Base-by-base conservation (phyloP, 2,797 vertebrate species). In the Diplodus puntazzo region DNA sequence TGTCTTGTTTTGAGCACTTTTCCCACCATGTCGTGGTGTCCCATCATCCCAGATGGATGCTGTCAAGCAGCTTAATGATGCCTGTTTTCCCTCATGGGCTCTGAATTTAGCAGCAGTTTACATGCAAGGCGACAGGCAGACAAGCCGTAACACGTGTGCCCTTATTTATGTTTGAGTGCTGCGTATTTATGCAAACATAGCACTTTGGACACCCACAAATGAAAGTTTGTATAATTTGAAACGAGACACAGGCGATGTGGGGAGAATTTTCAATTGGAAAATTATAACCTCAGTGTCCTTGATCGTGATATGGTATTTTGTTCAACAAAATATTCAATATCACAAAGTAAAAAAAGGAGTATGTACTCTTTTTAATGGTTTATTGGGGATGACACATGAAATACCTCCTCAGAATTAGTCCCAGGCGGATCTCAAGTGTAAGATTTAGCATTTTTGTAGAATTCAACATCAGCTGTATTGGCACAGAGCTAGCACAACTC, bases 41-140 rank as follows among this genome's bases (percentile, higher is more conserved):
- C 77, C 78, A 66, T 85, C 79, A 84, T 81, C 82, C 84, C 84
- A 88, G 83, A 84, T 77, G 84, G 89, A 86, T 74, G 72, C 73
- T 90, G 84, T 81, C 86, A 84, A 64, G 79, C 85, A 73, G 77
- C 83, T 58, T 90, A 84, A 90, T 90, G 77, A 82, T 74, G 83
- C 84, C 77, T 79, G 79, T 82, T 80, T 81, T 62, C 77, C 83
- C 81, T 73, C 54, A 72, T 69, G 79, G 81, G 52, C 55, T 62
- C 60, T 50, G 67, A 25, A 73, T 68, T 2, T 8, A 78, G 68
- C 64, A 79, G 81, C 69, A 73, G 73, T 84, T 87, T 79, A 54
- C 45, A 80, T 82, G 84, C 85, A 86, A 64, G 71, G 77, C 34
- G 71, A 72, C 79, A 73, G 67, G 52, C 62, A 81, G 54, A 55